Conservation (phyloP, 2,888 invertebrate species). For the Netelia inedita region DNA sequence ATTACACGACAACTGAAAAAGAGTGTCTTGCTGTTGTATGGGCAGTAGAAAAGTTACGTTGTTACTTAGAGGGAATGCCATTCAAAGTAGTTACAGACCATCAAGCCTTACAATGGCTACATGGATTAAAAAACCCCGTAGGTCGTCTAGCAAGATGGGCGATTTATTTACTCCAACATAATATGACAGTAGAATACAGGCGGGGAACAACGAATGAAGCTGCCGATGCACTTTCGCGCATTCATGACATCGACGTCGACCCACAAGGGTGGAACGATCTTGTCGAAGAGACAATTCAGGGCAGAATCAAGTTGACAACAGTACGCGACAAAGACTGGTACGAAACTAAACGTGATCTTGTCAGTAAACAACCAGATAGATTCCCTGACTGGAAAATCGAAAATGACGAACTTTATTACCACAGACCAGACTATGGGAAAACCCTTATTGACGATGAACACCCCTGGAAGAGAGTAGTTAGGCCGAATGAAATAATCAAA, state of each 20-base stretch:
- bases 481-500: background rate
- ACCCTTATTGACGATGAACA: slow-evolving; percentile 40
- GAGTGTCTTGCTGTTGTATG: no score
- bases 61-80: background rate
- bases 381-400: slow-evolving; percentile 51
- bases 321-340: slow-evolving; percentile 51
- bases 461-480: slow-evolving; percentile 50
- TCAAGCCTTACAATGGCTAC: slow-evolving; percentile 8
- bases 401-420: slow-evolving; percentile 25
- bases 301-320: slow-evolving; percentile 13
- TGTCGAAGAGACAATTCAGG: background rate
- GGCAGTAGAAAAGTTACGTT: no score
- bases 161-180: background rate
- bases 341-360: slow-evolving; percentile 39
- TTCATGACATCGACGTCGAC: slow-evolving; percentile 48
- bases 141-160: background rate
- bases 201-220: slow-evolving; percentile 26
- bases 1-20: no score
- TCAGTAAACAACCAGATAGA: slow-evolving; percentile 3
- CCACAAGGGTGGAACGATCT: slow-evolving; percentile 50
- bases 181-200: background rate
- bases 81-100: slow-evolving; percentile 9
- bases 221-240: slow-evolving; percentile 44
- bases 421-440: slow-evolving; percentile 5
- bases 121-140: background rate